phyloP scores from a whole-genome alignment of 1,140 invertebrate species.

The Microplitis mediator region DNA sequence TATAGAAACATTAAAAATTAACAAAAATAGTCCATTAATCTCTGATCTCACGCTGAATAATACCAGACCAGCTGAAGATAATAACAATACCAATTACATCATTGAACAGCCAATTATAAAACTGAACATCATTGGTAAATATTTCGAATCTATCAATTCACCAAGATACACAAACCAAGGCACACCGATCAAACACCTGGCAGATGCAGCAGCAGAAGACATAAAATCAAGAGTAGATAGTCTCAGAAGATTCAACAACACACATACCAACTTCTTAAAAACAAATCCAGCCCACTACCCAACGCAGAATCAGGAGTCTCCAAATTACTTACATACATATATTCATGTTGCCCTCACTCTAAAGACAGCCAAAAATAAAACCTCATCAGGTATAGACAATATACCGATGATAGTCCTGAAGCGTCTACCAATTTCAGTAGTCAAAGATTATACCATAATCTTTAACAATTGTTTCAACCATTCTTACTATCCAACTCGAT shows the following conservation, averaged over 20 bases:
- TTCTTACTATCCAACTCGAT: slow-evolving; percentile 29
- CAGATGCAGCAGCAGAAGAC: not conserved
- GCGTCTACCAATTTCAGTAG: not conserved
- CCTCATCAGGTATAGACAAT: not conserved
- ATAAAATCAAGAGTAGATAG: not conserved
- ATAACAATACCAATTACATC: slow-evolving; percentile 8
- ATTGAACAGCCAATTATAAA: slow-evolving; percentile 10
- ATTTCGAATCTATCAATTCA: slow-evolving; percentile 19
- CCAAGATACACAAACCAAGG: not conserved
- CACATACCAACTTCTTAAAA: not conserved
- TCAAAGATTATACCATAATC: slow-evolving; percentile 10
- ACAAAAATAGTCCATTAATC: not conserved
- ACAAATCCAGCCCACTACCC: not conserved
- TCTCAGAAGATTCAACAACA: not conserved
- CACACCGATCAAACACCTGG: not conserved
- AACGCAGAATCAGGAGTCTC: not conserved
- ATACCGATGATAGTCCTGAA: not conserved
- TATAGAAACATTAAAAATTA: not conserved
- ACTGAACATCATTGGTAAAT: slow-evolving; percentile 3
- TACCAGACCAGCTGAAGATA: no score
- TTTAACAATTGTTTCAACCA: slow-evolving; percentile 30
- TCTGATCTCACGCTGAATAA: not conserved
- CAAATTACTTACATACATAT: not conserved
- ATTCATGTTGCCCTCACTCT: not conserved
- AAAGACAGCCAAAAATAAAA: slow-evolving; percentile 13